phyloP scores from a whole-genome alignment of 2,888 invertebrate species.

The Pheosia gnoma region DNA sequence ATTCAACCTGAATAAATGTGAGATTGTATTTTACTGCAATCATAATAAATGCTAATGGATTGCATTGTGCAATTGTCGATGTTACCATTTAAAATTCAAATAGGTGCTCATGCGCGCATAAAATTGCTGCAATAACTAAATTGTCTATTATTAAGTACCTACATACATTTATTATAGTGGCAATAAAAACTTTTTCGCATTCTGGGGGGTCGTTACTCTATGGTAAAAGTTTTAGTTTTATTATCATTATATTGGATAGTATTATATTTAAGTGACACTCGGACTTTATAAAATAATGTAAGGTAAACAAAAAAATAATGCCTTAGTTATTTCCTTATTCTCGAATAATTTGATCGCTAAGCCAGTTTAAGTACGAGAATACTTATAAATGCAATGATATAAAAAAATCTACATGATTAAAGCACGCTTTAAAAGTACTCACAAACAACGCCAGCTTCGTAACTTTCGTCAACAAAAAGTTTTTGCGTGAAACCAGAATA shows the following conservation, averaged over 20 bases:
- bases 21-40: conserved; percentile 10
- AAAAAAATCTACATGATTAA: conserved; percentile 16
- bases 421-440: conserved; percentile 17
- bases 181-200: conserved; percentile 1
- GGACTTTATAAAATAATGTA: too few relatives aligned
- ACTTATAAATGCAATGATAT: conserved; percentile 28
- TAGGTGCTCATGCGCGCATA: conserved; percentile 3
- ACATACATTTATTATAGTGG: conserved; percentile 1
- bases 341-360: conserved; percentile 13
- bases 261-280: too few relatives aligned
- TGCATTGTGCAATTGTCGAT: conserved; percentile 5
- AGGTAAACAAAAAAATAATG: too few relatives aligned
- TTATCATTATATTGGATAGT: neutral
- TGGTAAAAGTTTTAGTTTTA: conserved; percentile 2
- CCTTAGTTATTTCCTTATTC: neutral
- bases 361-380: conserved; percentile 24
- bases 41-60: conserved; percentile 7
- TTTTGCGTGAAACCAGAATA: conserved; percentile 9
- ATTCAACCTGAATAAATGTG: neutral
- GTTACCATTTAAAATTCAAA: conserved; percentile 12
- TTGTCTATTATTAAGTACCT: neutral
- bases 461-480: conserved; percentile 11
- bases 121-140: neutral
- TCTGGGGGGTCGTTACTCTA: neutral
- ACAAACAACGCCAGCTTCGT: conserved; percentile 11